A percentile compares a stretch with the other conserved stretches of the same genome.
Conservation (phyloP, 2,113 vertebrate species). For the Crotalus tigris region DNA sequence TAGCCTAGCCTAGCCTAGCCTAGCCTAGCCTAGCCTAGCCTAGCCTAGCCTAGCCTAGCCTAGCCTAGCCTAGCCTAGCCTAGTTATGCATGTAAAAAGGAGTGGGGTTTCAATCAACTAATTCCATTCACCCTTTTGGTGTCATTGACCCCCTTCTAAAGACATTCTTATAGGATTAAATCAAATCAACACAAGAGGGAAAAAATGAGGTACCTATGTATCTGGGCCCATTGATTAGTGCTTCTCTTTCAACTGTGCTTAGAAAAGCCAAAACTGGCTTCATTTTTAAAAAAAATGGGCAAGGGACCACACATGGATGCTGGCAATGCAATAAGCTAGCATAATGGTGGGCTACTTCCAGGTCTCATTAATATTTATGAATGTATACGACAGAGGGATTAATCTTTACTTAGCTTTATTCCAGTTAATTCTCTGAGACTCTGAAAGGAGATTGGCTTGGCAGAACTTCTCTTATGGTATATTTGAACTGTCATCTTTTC, state of each 20-base stretch:
- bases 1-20: neutral
- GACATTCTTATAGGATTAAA: neutral
- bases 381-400: neutral
- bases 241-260: neutral
- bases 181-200: neutral
- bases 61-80: too few species aligned
- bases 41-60: too few species aligned
- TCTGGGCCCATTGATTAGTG: neutral
- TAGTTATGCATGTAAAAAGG: neutral
- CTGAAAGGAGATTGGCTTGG: neutral
- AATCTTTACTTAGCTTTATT: conserved; percentile 8
- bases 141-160: neutral
- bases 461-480: neutral
- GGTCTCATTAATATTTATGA: neutral
- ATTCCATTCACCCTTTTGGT: neutral
- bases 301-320: neutral
- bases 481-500: neutral
- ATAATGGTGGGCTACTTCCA: neutral
- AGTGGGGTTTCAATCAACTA: neutral
- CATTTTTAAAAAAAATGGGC: neutral
- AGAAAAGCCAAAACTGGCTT: neutral
- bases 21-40: too few species aligned
- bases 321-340: neutral
- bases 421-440: neutral
- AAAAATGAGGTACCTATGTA: neutral